These are phyloP conservation scores for Noctua janthe DNA, from an alignment of 2,888 invertebrate species.

Conservation along the genomic window DNA sequence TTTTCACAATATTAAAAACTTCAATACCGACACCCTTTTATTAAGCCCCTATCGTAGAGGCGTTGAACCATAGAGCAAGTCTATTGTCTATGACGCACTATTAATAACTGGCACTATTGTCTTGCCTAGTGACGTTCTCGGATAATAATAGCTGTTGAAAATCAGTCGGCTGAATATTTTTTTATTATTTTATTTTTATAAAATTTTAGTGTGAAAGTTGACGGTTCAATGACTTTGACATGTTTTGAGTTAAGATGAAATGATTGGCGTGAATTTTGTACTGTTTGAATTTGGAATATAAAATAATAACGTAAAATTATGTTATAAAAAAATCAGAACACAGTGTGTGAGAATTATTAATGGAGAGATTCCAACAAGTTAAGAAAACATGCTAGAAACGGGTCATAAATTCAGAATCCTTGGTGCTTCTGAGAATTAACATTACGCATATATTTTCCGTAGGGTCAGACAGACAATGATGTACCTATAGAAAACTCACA, in stretches of 20 bases:
- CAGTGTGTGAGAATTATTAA: not conserved
- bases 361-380: too few species aligned
- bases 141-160: conserved; percentile 54
- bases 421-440: not conserved
- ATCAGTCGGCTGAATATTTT: conserved; percentile 40
- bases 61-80: conserved; percentile 72
- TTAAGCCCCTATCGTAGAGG: conserved; percentile 68
- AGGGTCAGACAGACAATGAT: too few species aligned
- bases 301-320: not conserved
- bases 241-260: conserved; percentile 4
- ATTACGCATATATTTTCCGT: not conserved
- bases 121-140: conserved; percentile 49
- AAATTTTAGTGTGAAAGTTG: conserved; percentile 14
- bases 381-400: not conserved
- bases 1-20: conserved; percentile 48
- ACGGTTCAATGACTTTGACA: conserved; percentile 33
- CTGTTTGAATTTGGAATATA: not conserved
- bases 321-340: not conserved
- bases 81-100: conserved; percentile 71
- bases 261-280: conserved; percentile 18
- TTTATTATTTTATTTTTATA: conserved; percentile 6
- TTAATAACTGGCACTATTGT: conserved; percentile 68
- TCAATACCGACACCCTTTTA: conserved; percentile 61
- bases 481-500: not conserved
- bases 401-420: not conserved